These are phyloP conservation scores for Ischnus inquisitorius DNA, from an alignment of 2,888 invertebrate genomes.

Conservation along the genomic window DNA sequence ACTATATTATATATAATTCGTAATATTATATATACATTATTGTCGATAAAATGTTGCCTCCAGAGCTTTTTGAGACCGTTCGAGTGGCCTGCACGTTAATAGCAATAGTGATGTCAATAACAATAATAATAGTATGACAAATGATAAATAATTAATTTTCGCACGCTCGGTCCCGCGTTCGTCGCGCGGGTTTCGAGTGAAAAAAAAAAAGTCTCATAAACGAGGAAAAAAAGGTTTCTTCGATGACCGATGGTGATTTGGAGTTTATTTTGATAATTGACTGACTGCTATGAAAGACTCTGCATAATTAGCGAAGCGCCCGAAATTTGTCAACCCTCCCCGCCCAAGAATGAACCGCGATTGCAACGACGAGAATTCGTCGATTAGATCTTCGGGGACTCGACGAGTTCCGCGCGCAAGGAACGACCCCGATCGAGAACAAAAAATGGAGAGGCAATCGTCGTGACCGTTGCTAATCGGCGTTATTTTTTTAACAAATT, in stretches of 20 bases:
- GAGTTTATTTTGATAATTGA: slow-evolving; percentile 71
- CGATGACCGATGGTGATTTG: slow-evolving; percentile 38
- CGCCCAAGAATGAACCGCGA: neutral
- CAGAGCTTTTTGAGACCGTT: slow-evolving; percentile 78
- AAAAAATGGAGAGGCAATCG: slow-evolving; percentile 44
- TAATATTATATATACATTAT: slow-evolving; percentile 68
- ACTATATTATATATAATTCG: slow-evolving; percentile 36
- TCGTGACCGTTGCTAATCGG: slow-evolving; percentile 16
- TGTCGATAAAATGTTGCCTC: slow-evolving; percentile 51
- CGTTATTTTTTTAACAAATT: too few relatives aligned
- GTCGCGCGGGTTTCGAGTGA: too few relatives aligned
- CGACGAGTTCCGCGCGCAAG: slow-evolving; percentile 18
- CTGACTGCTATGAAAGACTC: slow-evolving; percentile 82
- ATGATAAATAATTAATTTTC: slow-evolving; percentile 36
- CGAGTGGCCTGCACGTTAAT: slow-evolving; percentile 78
- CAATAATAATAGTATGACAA: slow-evolving; percentile 75
- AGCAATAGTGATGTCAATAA: slow-evolving; percentile 77
- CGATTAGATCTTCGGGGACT: slow-evolving; percentile 15
- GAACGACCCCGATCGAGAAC: slow-evolving; percentile 38
- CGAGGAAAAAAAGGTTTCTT: neutral
- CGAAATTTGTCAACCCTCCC: neutral
- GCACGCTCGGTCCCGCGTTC: too few relatives aligned
- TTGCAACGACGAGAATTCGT: neutral
- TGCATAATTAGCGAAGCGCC: slow-evolving; percentile 69
- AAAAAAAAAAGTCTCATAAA: too few relatives aligned